Evolutionary conservation across 2,797 vertebrate genomes (phyloP).

Genomic region (Petrocephalus sullivani): DNA sequence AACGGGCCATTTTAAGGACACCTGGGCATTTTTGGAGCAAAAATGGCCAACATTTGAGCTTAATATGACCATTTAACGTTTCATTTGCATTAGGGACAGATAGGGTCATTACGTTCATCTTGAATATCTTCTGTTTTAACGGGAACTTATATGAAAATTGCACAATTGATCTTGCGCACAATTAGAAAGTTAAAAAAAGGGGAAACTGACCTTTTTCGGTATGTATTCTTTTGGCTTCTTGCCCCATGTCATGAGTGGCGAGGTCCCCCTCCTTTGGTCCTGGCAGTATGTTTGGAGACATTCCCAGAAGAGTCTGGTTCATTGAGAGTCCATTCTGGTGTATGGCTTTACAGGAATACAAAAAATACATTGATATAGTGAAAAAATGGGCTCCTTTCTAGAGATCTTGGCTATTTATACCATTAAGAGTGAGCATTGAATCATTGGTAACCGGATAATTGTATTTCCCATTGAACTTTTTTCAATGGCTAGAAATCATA

Average conservation of each 20-base stretch:
- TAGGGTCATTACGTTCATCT: not conserved
- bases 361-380: conserved; percentile 4
- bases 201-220: conserved; percentile 83
- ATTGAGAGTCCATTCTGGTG: conserved; percentile 97
- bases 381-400: not conserved
- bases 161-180: not conserved
- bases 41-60: conserved; percentile 1
- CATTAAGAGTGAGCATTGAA: not conserved
- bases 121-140: not conserved
- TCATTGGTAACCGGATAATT: conserved; percentile 8
- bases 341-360: conserved; percentile 59
- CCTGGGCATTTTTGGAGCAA: not conserved
- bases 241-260: conserved; percentile 88
- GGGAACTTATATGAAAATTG: not conserved
- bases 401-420: not conserved
- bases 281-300: conserved; percentile 89
- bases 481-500: conserved; percentile 8
- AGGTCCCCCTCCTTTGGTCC: conserved; percentile 96
- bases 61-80: not conserved
- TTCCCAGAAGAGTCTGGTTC: conserved; percentile 93
- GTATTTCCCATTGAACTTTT: not conserved
- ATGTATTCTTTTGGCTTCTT: conserved; percentile 91
- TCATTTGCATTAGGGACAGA: not conserved
- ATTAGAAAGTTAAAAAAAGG: not conserved
- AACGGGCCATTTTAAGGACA: not conserved